A percentile compares a stretch with the other conserved stretches of the same genome.
Conservation (phyloP, 2,888 invertebrate species). For the Mesorhabditis spiculigera region DNA sequence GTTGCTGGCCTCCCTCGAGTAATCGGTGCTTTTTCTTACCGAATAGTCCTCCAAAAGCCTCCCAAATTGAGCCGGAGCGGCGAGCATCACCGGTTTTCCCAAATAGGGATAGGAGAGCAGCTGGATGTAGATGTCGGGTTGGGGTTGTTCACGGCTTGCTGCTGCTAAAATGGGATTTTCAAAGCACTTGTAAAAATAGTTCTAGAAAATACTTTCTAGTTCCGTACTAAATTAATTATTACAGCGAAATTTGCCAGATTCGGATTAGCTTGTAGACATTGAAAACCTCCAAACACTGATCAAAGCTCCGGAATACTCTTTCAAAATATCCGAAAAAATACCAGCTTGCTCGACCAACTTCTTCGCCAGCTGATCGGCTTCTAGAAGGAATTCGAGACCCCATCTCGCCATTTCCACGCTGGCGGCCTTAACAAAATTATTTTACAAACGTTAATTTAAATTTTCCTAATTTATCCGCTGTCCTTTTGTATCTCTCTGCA, state of each 20-base stretch:
- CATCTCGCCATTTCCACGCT: conserved; percentile 82
- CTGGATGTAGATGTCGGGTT: conserved; percentile 64
- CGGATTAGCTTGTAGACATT: no score
- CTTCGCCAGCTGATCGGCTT: conserved; percentile 86
- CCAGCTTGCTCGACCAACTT: conserved; percentile 56
- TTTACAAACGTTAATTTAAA: no score
- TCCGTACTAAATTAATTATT: no score
- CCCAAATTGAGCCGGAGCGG: conserved; percentile 64
- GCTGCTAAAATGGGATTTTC: not conserved
- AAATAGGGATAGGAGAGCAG: conserved; percentile 63
- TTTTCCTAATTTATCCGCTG: no score
- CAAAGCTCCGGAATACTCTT: not conserved
- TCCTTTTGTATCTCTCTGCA: not conserved
- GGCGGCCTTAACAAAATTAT: conserved; percentile 70
- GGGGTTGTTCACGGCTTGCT: not conserved
- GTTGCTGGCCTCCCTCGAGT: not conserved
- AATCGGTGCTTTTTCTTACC: conserved; percentile 10
- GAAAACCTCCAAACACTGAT: not conserved
- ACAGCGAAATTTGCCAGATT: no score
- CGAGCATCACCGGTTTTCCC: conserved; percentile 60
- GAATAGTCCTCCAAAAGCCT: conserved; percentile 28
- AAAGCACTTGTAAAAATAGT: not conserved
- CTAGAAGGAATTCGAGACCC: conserved; percentile 90
- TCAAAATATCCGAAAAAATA: conserved; percentile 7
- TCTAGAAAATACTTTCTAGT: no score